A percentile compares a stretch with the other conserved stretches of the same genome.
Conservation (phyloP, 30 jellyfish, hydroid and myxozoan genomes). For the Turritopsis rubra region DNA sequence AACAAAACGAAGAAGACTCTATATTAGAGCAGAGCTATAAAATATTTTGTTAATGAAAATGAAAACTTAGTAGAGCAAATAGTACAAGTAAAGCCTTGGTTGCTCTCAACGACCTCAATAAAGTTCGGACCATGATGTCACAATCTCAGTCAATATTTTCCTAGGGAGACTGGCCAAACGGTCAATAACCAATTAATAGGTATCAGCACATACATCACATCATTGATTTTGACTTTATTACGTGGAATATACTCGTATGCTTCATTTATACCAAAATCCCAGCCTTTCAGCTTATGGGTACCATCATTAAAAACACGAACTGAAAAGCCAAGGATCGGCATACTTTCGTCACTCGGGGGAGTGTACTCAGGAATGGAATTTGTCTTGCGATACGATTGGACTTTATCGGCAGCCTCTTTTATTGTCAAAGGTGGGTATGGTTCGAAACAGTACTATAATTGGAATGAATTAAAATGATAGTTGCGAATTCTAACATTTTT, state of each 20-base stretch:
- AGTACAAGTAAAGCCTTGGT: too few species aligned
- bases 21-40: too few species aligned
- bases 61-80: too few species aligned
- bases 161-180: too few species aligned
- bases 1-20: too few species aligned
- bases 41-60: too few species aligned
- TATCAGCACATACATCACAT: conserved; percentile 60
- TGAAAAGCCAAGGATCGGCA: conserved; percentile 84
- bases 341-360: conserved; percentile 51
- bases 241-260: conserved; percentile 66
- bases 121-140: too few species aligned
- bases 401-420: conserved; percentile 75
- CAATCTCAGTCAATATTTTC: too few species aligned
- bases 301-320: conserved; percentile 67
- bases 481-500: neutral
- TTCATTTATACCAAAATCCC: conserved; percentile 74
- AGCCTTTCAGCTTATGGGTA: conserved; percentile 66
- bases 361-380: conserved; percentile 52
- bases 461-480: neutral
- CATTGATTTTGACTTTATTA: conserved; percentile 40
- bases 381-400: conserved; percentile 67
- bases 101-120: too few species aligned
- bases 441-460: conserved; percentile 79
- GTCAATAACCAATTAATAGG: neutral
- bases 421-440: conserved; percentile 87